Base-by-base conservation (phyloP, 2,113 vertebrate species). In the Chloebia gouldiae region DNA sequence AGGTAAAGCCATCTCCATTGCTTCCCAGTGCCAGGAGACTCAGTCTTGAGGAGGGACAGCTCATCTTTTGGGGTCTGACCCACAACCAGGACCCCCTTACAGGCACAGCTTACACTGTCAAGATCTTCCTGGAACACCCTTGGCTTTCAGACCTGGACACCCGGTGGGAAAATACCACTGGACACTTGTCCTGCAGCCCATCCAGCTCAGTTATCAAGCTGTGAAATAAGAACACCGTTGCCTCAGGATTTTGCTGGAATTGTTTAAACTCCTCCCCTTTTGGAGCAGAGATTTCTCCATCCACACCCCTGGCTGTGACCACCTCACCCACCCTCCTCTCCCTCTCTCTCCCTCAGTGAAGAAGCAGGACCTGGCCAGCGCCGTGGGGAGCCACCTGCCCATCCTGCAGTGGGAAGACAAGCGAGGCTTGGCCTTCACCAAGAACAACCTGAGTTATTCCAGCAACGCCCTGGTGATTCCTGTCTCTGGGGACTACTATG, bases 341-440 rank as follows among this genome's bases (percentile, higher is more conserved):
- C 57, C 30, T 91, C n/a, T 83, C 76, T 81, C 30, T 95, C 81
- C 59, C 31, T 18, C 96, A 98, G 98, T 97, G 92, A 88, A 97
- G 90, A 97, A 22, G 92, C 98, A 97, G 92, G 95, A 89, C 19
- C 17, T 86, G 13, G 9, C 33, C 83, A 53, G 5, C 15, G 3
- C 57, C 15, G 1, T 37, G 68, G 91, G 95, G 90, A 93, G 47
- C 69, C 84, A 97, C 22, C 30, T 97, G 57, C 96, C 95, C 4
- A 81, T 95, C 85, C 97, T 98, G 33, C 96, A 97, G 8, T 98
- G 98, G 98, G 98, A 98, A 56, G 95, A 98, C 72, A 81, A 97
- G 40, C 77, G 88, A 49, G 98, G 98, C 69, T 81, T 98, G 92
- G 98, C 98, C 60, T 98, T 98, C 86, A 98, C 96, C 81, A 97